Percentiles rank a stretch among this genome's conserved stretches.
Evolutionary conservation across 30 jellyfish, hydroid and myxozoan species (phyloP).

Genomic region (Cassiopea andromeda): DNA sequence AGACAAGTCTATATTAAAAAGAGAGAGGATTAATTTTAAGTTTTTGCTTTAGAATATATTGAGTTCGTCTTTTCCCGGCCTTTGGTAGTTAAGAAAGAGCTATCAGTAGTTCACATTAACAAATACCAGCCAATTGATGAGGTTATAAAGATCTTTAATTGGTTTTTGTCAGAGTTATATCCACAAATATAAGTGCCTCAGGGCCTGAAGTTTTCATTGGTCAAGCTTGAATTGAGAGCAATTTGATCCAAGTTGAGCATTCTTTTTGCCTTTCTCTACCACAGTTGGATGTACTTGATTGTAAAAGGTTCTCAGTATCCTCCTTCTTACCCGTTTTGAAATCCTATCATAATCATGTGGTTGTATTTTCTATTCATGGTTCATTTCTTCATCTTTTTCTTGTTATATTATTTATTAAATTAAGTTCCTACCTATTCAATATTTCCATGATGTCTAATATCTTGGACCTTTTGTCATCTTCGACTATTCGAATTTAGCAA

Average conservation of each 20-base stretch:
- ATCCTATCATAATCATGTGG: no score
- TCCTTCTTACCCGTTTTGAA: no score
- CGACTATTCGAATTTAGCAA: no score
- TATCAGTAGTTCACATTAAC: slow-evolving; percentile 1
- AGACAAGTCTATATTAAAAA: slow-evolving; percentile 82
- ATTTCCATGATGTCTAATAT: no score
- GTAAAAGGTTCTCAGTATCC: no score
- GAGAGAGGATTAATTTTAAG: neutral
- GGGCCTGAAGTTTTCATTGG: neutral
- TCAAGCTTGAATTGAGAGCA: neutral
- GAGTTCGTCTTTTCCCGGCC: neutral
- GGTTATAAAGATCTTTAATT: neutral
- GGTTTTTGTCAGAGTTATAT: neutral
- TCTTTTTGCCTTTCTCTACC: no score
- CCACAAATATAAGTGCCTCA: neutral
- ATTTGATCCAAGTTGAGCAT: neutral
- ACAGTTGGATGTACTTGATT: neutral
- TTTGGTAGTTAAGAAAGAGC: neutral
- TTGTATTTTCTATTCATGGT: no score
- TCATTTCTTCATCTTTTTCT: no score
- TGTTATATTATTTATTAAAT: no score
- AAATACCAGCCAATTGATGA: neutral
- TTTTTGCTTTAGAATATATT: neutral
- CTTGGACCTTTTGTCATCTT: no score
- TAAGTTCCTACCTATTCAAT: no score